Base-by-base conservation (phyloP, 2,113 vertebrate species). In the Micromys minutus region DNA sequence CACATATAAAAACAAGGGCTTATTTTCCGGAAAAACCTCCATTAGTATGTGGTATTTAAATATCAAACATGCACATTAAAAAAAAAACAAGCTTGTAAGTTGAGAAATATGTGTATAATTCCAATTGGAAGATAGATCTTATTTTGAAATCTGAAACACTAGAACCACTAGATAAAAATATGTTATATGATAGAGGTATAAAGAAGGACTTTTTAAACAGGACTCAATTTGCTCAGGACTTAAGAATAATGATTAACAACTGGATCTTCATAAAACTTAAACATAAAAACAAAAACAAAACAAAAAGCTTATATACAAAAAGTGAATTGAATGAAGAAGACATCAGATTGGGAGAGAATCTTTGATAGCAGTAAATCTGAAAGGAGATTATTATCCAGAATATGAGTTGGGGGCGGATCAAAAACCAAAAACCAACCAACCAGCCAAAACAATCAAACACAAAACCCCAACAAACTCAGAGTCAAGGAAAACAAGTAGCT, bases 21-120 rank as follows among this genome's bases (percentile, higher is more conserved):
- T 59, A 15, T 88, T 52, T 36, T 45, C 71, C 39, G 93, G 22
- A 50, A 94, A 96, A 67, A 24, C 6, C 69, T n/a, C 75, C 24
- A 59, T 34, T 81, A 50, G 59, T 91, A 19, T n/a, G 0, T n/a
- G 39, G 24, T 55, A 89, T 86, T 95, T 95, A 42, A 83, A 96
- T 94, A 94, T 59, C 39, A 72, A 69, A 57, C 21, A 67, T 59
- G 52, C 34, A 67, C 4, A 45, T 55, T 81, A 5, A 16, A 57
- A 80, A 80, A 57, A 81, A 61, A 81, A 39, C 69, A 71, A 39
- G 34, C 26, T 81, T 81, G 71, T 16, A 39, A 24, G 55, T 24
- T 81, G 55, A 81, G 39, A 61, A 13, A 59, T 61, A 61, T 42
- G 22, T 26, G 24, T 83, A 12, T 83, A 83, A 83, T 83, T 42